Conservation (phyloP, 2,888 invertebrate species). For the Plebejus melissa region DNA sequence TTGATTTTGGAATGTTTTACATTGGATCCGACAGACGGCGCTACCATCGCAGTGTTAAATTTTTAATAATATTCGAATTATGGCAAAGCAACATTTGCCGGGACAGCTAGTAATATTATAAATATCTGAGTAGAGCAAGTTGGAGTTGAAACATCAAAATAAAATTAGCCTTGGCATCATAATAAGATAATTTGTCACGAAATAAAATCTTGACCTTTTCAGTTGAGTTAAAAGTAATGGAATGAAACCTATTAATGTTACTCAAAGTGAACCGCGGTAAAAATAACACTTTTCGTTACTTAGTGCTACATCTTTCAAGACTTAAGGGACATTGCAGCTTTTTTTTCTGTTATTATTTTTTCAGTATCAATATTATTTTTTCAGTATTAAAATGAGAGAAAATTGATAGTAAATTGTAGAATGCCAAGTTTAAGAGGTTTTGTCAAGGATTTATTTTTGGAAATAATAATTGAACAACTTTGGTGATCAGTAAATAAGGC, state of each 20-base stretch:
- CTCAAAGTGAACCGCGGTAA: constrained; percentile 69
- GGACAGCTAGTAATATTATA: no score
- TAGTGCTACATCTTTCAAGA: constrained; percentile 54
- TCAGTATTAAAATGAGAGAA: no score
- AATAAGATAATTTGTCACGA: neutral
- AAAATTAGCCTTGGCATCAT: neutral
- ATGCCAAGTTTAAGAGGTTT: no score
- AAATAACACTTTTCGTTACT: constrained; percentile 74
- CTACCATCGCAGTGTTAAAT: no score
- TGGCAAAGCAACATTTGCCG: no score
- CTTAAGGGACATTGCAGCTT: neutral
- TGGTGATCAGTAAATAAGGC: no score
- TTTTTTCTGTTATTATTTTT: neutral
- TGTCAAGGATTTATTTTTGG: no score
- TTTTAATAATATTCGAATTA: no score
- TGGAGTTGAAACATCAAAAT: neutral
- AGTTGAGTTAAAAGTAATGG: constrained; percentile 26
- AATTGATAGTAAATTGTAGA: no score
- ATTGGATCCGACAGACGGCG: no score
- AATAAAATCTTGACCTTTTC: neutral
- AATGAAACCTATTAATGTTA: constrained; percentile 72
- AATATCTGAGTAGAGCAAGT: neutral
- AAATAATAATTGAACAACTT: no score
- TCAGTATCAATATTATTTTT: neutral
- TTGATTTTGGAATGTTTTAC: no score